phyloP scores from a whole-genome alignment of 1,140 invertebrate species.

The Drosophila leontia region DNA sequence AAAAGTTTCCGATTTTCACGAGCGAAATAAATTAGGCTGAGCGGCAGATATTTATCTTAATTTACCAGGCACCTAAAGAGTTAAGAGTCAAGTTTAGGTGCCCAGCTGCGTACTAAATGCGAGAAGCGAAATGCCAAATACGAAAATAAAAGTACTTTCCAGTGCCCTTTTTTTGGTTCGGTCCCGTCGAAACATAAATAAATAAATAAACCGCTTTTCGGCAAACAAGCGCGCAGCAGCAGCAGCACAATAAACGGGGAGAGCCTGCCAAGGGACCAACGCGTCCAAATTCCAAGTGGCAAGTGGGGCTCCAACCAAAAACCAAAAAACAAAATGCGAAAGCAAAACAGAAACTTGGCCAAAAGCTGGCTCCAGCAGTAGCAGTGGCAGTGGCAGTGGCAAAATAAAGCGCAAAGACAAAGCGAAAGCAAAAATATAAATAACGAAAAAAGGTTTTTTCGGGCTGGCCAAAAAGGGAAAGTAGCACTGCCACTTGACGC shows the following conservation, averaged over 20 bases:
- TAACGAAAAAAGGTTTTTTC: slow-evolving; percentile 46
- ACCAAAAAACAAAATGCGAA: slow-evolving; percentile 53
- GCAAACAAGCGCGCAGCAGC: slow-evolving; percentile 49
- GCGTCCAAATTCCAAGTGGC: slow-evolving; percentile 60
- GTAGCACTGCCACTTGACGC: slow-evolving; percentile 64
- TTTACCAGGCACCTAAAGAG: slow-evolving; percentile 64
- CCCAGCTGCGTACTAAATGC: slow-evolving; percentile 50
- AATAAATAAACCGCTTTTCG: slow-evolving; percentile 76
- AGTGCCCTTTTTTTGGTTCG: slow-evolving; percentile 26
- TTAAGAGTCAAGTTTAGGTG: slow-evolving; percentile 63
- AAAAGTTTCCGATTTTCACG: slow-evolving; percentile 61
- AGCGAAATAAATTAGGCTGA: slow-evolving; percentile 69
- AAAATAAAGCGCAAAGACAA: slow-evolving; percentile 62
- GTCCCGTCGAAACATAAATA: slow-evolving; percentile 62
- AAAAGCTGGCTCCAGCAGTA: slow-evolving; percentile 14
- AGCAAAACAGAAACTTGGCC: slow-evolving; percentile 51
- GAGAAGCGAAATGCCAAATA: slow-evolving; percentile 20
- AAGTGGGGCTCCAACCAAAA: slow-evolving; percentile 39
- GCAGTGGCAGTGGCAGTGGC: background rate
- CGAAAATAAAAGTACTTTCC: slow-evolving; percentile 50
- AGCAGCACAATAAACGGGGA: slow-evolving; percentile 37
- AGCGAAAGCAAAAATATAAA: slow-evolving; percentile 71
- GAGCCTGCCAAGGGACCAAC: slow-evolving; percentile 51
- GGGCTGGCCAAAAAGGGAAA: slow-evolving; percentile 48
- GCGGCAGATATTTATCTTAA: slow-evolving; percentile 76